Percentiles rank a stretch among this genome's conserved stretches.
Conservation (phyloP, 2,113 vertebrate genomes). For the Tauraco erythrolophus region DNA sequence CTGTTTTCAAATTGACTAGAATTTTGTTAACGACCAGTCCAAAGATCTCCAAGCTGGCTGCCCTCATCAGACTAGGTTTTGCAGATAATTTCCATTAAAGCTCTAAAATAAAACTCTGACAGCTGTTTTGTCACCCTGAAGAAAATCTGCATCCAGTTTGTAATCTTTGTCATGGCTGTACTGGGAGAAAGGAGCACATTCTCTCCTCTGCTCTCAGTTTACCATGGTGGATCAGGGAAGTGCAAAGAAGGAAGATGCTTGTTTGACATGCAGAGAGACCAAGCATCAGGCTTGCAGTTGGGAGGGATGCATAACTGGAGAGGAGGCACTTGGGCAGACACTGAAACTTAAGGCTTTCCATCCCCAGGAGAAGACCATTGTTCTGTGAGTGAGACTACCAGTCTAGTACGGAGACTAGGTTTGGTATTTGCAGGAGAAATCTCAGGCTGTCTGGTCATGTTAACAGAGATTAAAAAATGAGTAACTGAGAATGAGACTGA, state of each 20-base stretch:
- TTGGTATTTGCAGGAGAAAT: background rate
- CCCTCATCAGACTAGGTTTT: background rate
- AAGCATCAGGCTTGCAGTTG: background rate
- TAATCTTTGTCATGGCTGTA: background rate
- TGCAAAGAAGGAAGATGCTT: background rate
- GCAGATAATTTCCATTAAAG: background rate
- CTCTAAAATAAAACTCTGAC: background rate
- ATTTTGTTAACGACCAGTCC: background rate
- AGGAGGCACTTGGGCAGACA: background rate
- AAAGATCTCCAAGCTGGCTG: background rate
- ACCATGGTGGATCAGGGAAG: background rate
- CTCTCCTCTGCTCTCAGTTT: background rate
- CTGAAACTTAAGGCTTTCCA: background rate
- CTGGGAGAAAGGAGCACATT: background rate
- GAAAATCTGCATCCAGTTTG: background rate
- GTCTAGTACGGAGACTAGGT: background rate
- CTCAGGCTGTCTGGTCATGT: background rate
- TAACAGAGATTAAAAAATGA: background rate
- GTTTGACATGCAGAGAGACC: background rate
- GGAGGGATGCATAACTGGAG: background rate
- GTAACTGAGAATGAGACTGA: background rate
- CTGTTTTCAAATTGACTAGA: background rate
- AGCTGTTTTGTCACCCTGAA: background rate
- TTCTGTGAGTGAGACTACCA: background rate
- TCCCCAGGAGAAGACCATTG: background rate